Evolutionary conservation across 2,113 vertebrate species (phyloP).

Genomic region (Brienomyrus longianalis): DNA sequence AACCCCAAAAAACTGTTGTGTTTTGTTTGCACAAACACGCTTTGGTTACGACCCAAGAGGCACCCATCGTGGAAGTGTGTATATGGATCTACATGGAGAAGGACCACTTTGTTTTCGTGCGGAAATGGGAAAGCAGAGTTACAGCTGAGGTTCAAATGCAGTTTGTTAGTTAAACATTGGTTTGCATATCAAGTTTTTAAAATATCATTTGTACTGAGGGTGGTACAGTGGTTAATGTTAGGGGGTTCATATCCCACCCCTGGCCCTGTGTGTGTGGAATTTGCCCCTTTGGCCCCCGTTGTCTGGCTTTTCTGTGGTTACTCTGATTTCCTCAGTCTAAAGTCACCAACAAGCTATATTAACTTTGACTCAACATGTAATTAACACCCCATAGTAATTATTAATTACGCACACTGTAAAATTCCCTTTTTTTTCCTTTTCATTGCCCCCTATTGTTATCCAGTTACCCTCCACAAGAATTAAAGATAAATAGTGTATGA

Average conservation of each 20-base stretch:
- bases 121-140: neutral
- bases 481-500: neutral
- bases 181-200: neutral
- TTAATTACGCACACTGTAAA: neutral
- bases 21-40: neutral
- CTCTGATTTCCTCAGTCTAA: neutral
- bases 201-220: neutral
- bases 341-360: neutral
- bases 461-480: neutral
- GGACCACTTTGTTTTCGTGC: neutral
- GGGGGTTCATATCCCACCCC: neutral
- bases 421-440: neutral
- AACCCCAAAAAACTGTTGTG: neutral
- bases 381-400: neutral
- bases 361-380: neutral
- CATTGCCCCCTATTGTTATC: neutral
- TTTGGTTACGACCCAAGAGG: neutral
- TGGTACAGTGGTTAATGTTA: neutral
- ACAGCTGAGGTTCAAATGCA: neutral
- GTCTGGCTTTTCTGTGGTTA: neutral
- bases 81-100: neutral
- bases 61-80: neutral
- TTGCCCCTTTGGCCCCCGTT: neutral
- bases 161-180: neutral
- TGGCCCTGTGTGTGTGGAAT: neutral